Evolutionary conservation across 2,888 invertebrate species (phyloP), one percentile per base, ranked within the genome.

Genomic region (Drosophila subsilvestris): DNA sequence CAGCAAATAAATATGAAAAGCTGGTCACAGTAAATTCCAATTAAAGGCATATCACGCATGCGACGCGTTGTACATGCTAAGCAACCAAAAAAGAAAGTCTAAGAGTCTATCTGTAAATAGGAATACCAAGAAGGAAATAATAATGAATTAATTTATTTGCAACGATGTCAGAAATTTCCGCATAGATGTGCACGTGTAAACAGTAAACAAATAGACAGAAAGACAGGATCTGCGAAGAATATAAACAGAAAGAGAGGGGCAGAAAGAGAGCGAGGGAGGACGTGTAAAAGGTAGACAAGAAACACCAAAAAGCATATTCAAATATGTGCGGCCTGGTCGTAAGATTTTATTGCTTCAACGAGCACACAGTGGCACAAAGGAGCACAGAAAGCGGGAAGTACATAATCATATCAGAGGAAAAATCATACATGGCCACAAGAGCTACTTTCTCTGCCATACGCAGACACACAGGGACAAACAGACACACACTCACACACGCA

Each of bases 71-170:
- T 71, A 71, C 86, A 84, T 83, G 79, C 74, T 76, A 73, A 83
- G 79, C 78, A 69, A 70, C 58, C 60, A 60, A 68, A 62, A 68
- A 51, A 61, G 61, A 27, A 65, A 6, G 14, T 37, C 4, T 37
- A 37, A 2, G 7, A 1, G 2, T n/a, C 2, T 7, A 37, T 37
- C 1, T 14, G n/a, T 37, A 37, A 7, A 14, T 25, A 56, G 42
- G 49, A 56, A 65, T 65, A 12, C 66, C 55, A 66, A 65, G 68
- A 57, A 71, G 72, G 62, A 73, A 76, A 80, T 83, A 83, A 85
- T 85, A 77, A 87, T 84, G 81, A 85, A 87, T 85, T 85, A 85
- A 85, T 87, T 87, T 85, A 87, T 87, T 80, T 87, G 79, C 83
- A 76, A 71, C 80, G 49, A 72, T 75, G 70, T 75, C 73, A 73